Conservation (phyloP, 2,113 vertebrate genomes). For the Colaptes auratus region DNA sequence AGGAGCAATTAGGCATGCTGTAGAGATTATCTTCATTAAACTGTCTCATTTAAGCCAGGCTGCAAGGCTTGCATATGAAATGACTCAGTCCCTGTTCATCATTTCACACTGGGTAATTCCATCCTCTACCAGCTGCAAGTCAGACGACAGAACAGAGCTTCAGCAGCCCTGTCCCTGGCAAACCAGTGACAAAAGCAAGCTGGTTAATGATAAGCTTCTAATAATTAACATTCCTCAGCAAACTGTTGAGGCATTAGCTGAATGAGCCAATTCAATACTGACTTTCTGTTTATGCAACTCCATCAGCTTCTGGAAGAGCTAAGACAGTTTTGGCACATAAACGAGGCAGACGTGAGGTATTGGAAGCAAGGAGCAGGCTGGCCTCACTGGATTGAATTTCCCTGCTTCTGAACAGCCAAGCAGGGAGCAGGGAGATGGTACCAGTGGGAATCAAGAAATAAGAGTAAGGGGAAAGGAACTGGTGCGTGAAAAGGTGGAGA, state of each 20-base stretch:
- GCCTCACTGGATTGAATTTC: neutral
- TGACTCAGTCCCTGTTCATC: neutral
- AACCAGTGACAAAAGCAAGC: neutral
- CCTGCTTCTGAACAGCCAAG: neutral
- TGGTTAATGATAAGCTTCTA: neutral
- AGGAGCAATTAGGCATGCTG: neutral
- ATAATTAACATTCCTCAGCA: conserved; percentile 25
- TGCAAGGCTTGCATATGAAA: neutral
- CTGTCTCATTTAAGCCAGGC: neutral
- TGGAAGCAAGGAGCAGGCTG: neutral
- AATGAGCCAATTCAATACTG: neutral
- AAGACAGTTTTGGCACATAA: neutral
- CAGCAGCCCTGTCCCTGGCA: neutral
- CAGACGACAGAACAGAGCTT: neutral
- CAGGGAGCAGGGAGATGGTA: neutral
- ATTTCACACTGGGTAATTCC: neutral
- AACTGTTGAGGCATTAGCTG: neutral
- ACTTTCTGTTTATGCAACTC: neutral
- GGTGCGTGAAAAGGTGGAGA: neutral
- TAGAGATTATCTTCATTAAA: neutral
- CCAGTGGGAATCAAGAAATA: neutral
- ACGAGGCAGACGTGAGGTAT: neutral
- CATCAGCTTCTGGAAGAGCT: neutral
- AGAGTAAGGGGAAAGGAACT: neutral
- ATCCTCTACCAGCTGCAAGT: neutral